Evolutionary conservation across 2,888 invertebrate genomes (phyloP).

Genomic region (Lepidochrysops patricia): DNA sequence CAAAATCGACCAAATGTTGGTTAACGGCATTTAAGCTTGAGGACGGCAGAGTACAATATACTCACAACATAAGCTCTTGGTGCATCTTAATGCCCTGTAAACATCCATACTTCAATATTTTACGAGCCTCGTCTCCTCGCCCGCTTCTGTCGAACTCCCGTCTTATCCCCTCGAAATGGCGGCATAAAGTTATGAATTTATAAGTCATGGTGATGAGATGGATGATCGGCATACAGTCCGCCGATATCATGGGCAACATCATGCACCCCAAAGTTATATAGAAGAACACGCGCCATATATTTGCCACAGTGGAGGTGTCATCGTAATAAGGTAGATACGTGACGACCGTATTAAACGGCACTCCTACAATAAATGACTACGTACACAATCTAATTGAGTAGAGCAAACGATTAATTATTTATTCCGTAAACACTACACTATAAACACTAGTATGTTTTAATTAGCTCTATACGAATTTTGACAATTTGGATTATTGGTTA

Average conservation of each 20-base stretch:
- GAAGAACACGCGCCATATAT: conserved; percentile 47
- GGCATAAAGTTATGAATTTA: conserved; percentile 52
- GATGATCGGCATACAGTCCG: conserved; percentile 57
- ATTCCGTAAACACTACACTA: not conserved
- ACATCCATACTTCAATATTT: conserved; percentile 40
- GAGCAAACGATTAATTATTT: not conserved
- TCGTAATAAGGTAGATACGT: conserved; percentile 54
- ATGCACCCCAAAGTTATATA: conserved; percentile 57
- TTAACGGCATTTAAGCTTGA: too few species aligned
- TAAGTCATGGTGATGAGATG: conserved; percentile 49
- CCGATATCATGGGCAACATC: conserved; percentile 65
- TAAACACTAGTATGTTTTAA: not conserved
- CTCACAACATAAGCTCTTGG: conserved; percentile 53
- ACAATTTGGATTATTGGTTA: not conserved
- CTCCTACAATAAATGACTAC: conserved; percentile 31
- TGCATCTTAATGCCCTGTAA: conserved; percentile 54
- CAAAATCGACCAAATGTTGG: not conserved
- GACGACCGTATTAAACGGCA: conserved; percentile 60
- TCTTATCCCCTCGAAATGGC: conserved; percentile 44
- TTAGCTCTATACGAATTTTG: not conserved
- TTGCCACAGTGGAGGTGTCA: conserved; percentile 40
- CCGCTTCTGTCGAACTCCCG: conserved; percentile 34
- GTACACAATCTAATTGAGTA: conserved; percentile 7
- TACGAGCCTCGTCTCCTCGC: conserved; percentile 30
- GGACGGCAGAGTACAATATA: conserved; percentile 19